A percentile compares a stretch with the other conserved stretches of the same genome.
Evolutionary conservation across 2,113 vertebrate species (phyloP).

Genomic region (Gallinago media): DNA sequence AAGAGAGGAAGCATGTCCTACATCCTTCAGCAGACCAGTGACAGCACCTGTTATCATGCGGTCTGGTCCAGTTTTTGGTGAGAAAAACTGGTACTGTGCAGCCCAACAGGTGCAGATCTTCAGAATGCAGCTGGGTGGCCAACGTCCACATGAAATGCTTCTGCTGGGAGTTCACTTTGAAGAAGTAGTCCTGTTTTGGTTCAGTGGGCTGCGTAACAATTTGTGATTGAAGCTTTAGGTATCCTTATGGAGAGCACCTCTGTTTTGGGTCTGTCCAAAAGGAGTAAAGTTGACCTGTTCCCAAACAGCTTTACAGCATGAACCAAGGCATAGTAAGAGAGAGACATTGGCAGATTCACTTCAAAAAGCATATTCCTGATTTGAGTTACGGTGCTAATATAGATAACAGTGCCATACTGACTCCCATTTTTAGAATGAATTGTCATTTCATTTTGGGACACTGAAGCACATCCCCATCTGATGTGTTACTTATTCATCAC

Average conservation of each 20-base stretch:
- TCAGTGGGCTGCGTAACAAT: background rate
- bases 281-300: background rate
- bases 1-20: background rate
- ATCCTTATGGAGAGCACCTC: background rate
- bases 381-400: background rate
- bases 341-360: background rate
- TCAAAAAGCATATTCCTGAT: background rate
- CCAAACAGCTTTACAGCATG: background rate
- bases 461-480: background rate
- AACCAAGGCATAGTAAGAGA: background rate
- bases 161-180: background rate
- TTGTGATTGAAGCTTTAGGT: background rate
- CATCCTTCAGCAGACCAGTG: background rate
- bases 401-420: background rate
- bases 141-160: background rate
- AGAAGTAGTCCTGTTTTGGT: background rate
- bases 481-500: background rate
- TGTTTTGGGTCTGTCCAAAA: background rate
- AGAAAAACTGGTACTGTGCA: background rate
- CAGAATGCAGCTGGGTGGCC: background rate
- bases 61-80: background rate
- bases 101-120: background rate
- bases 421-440: background rate
- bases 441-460: slow-evolving; percentile 5
- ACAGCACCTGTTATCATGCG: background rate